Evolutionary conservation across 2,797 vertebrate species (phyloP).

Genomic region (Sciurus carolinensis): DNA sequence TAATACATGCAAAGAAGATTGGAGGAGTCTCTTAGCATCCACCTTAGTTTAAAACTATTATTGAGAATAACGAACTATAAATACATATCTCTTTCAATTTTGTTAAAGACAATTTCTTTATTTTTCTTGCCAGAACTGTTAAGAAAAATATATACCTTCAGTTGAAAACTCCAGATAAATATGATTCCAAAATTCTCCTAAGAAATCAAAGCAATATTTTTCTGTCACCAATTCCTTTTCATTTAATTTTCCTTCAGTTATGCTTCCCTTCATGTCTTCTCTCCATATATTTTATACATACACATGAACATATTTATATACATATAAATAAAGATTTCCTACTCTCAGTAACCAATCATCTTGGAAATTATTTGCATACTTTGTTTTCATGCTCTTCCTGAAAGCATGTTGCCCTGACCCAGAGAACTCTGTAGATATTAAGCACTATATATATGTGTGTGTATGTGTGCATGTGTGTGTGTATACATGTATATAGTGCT

Average conservation of each 20-base stretch:
- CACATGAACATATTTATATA: not conserved
- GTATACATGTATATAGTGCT: no score
- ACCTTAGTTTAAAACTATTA: not conserved
- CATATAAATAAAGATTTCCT: not conserved
- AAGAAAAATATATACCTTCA: slow-evolving; percentile 56
- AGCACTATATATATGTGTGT: not conserved
- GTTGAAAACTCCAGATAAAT: slow-evolving; percentile 63
- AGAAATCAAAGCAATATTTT: slow-evolving; percentile 33
- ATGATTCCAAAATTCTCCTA: slow-evolving; percentile 47
- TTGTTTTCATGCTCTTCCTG: slow-evolving; percentile 43
- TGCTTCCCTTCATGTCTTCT: slow-evolving; percentile 27
- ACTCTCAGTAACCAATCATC: slow-evolving; percentile 17
- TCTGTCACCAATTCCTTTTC: slow-evolving; percentile 50
- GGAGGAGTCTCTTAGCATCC: not conserved
- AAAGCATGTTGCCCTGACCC: slow-evolving; percentile 20
- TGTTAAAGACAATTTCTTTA: slow-evolving; percentile 62
- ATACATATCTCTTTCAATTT: slow-evolving; percentile 53
- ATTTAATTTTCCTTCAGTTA: slow-evolving; percentile 55
- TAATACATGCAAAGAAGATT: not conserved
- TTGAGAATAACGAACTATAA: not conserved
- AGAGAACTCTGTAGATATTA: slow-evolving; percentile 43
- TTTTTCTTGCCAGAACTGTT: not conserved
- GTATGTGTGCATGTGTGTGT: no score
- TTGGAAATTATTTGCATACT: slow-evolving; percentile 64
- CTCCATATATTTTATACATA: not conserved